phyloP scores from a whole-genome alignment of 2,797 vertebrate species.

The Clamator glandarius region DNA sequence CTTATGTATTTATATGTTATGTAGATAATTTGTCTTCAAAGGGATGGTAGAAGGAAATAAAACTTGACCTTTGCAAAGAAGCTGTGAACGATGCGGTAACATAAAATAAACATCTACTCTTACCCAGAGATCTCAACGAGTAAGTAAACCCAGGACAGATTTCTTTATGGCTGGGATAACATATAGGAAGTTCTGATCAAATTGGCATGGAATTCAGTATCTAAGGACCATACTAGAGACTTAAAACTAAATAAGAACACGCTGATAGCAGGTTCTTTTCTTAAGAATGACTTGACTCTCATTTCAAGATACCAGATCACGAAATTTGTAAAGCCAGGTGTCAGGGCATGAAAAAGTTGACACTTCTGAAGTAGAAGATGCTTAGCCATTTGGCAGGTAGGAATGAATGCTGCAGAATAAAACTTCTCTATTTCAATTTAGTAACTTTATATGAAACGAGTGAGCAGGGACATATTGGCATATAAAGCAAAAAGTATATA shows the following conservation, averaged over 20 bases:
- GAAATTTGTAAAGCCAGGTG: slow-evolving; percentile 13
- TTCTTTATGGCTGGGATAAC: background rate
- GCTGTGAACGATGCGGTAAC: background rate
- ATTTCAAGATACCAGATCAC: background rate
- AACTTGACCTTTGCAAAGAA: background rate
- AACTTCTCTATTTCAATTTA: background rate
- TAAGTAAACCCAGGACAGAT: background rate
- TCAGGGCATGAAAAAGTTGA: slow-evolving; percentile 1
- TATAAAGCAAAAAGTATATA: background rate
- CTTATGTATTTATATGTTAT: background rate
- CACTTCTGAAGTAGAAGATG: slow-evolving; percentile 9
- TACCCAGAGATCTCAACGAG: background rate
- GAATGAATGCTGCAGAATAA: background rate
- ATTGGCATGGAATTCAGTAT: background rate
- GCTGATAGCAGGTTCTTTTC: background rate
- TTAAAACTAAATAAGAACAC: background rate
- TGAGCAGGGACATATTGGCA: background rate
- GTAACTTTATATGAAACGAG: background rate
- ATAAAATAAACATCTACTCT: background rate
- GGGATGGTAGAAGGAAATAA: background rate
- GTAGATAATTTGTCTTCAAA: background rate
- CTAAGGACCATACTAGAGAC: background rate
- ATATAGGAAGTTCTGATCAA: background rate
- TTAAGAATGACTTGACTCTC: background rate
- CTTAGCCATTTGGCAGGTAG: slow-evolving; percentile 24